Conservation (phyloP, 92 coral and sea anemone species). For the Actinernus sp. region DNA sequence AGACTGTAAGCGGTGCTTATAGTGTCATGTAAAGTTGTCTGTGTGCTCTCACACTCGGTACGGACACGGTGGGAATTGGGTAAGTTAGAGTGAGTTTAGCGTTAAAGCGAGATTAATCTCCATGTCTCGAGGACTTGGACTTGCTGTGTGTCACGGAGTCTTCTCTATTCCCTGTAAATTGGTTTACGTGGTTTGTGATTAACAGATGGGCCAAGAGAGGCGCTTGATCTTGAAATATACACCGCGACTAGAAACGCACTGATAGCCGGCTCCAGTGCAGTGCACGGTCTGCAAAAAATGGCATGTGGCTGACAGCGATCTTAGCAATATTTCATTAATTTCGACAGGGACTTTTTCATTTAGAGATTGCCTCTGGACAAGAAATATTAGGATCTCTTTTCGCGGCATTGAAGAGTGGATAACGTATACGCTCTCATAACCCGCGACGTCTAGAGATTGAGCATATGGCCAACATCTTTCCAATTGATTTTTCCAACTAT, state of each 20-base stretch:
- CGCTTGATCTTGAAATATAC: slow-evolving; percentile 86
- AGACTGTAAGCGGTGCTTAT: too few species aligned
- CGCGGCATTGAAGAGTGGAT: neutral
- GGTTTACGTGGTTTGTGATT: slow-evolving; percentile 67
- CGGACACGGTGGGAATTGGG: slow-evolving; percentile 87
- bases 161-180: slow-evolving; percentile 65
- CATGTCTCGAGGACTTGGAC: slow-evolving; percentile 39
- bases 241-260: slow-evolving; percentile 72
- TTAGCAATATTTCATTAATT: slow-evolving; percentile 23
- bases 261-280: slow-evolving; percentile 65
- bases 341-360: neutral
- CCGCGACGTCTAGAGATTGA: too few species aligned
- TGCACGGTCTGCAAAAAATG: slow-evolving; percentile 10
- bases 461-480: slow-evolving; percentile 46
- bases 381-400: neutral
- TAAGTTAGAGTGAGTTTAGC: slow-evolving; percentile 66
- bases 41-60: slow-evolving; percentile 18
- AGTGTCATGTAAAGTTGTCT: neutral
- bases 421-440: too few species aligned
- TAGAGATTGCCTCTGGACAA: slow-evolving; percentile 2
- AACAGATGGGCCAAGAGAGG: slow-evolving; percentile 79
- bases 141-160: slow-evolving; percentile 62
- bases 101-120: slow-evolving; percentile 40
- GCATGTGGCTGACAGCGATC: slow-evolving; percentile 75
- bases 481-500: too few species aligned